phyloP scores from a whole-genome alignment of 2,113 vertebrate genomes.

The Amphilophus citrinellus region DNA sequence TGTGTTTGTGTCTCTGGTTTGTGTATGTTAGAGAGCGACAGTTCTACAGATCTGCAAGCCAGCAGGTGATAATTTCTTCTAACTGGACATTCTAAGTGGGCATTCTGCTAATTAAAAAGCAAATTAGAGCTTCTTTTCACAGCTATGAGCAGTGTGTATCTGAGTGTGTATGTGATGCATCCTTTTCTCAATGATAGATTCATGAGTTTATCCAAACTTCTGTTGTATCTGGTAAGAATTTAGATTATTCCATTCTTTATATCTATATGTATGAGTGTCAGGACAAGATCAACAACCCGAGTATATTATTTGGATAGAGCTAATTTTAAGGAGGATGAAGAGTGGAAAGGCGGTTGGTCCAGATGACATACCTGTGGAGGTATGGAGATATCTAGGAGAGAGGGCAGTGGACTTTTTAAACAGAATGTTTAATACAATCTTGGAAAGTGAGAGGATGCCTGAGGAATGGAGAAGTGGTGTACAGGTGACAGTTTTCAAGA shows the following conservation, averaged over 20 bases:
- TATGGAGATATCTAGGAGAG: too few species aligned
- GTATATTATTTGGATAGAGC: too few species aligned
- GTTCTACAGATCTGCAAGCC: neutral
- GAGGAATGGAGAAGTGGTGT: too few species aligned
- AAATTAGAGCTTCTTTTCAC: neutral
- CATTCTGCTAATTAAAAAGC: conserved; percentile 18
- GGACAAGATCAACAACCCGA: too few species aligned
- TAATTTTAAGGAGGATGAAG: too few species aligned
- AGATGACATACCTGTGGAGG: too few species aligned
- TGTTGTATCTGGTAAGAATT: neutral
- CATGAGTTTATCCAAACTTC: neutral
- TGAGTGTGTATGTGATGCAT: neutral
- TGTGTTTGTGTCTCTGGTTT: neutral
- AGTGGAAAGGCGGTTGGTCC: too few species aligned
- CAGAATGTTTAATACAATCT: too few species aligned
- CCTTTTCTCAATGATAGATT: neutral
- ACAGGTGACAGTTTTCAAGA: too few species aligned
- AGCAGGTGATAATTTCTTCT: neutral
- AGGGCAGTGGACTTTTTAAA: too few species aligned
- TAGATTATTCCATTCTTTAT: neutral
- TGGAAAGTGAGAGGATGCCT: too few species aligned
- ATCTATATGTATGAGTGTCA: too few species aligned
- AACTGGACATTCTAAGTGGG: neutral
- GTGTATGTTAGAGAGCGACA: neutral
- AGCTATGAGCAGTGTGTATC: neutral